phyloP scores from a whole-genome alignment of 2,888 invertebrate species.

The Pheosia gnoma region DNA sequence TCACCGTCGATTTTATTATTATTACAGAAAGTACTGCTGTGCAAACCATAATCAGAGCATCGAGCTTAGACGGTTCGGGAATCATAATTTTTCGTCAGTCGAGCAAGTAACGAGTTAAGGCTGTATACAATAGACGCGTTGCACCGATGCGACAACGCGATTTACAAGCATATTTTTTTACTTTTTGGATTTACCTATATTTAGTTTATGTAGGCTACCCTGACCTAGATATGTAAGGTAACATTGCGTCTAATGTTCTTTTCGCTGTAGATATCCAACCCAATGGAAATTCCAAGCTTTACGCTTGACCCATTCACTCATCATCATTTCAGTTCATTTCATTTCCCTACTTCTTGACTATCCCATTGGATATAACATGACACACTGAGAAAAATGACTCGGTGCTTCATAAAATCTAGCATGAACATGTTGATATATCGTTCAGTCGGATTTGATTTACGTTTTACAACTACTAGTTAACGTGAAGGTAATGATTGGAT shows the following conservation, averaged over 20 bases:
- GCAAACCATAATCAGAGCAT: slow-evolving; percentile 8
- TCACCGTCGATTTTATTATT: slow-evolving; percentile 1
- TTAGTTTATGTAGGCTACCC: background rate
- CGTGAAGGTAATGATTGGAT: too few species aligned
- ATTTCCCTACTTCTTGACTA: too few species aligned
- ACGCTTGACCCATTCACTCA: too few species aligned
- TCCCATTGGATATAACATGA: too few species aligned
- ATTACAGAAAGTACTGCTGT: background rate
- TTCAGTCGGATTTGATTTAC: too few species aligned
- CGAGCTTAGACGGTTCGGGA: slow-evolving; percentile 10
- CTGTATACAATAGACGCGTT: slow-evolving; percentile 4
- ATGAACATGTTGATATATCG: too few species aligned
- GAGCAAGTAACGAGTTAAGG: slow-evolving; percentile 7
- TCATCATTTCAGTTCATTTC: too few species aligned
- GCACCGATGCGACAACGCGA: background rate
- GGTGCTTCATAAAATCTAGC: too few species aligned
- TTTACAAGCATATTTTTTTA: background rate
- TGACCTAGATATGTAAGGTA: slow-evolving; percentile 1
- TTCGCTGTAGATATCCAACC: background rate
- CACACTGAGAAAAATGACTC: too few species aligned
- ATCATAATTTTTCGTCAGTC: slow-evolving; percentile 16
- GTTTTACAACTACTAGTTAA: too few species aligned
- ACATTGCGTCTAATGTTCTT: background rate
- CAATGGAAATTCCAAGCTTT: too few species aligned
- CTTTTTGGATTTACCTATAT: too few species aligned